These are phyloP conservation scores for Propithecus coquereli DNA, from an alignment of 2,113 vertebrate genomes.

Conservation along the genomic window DNA sequence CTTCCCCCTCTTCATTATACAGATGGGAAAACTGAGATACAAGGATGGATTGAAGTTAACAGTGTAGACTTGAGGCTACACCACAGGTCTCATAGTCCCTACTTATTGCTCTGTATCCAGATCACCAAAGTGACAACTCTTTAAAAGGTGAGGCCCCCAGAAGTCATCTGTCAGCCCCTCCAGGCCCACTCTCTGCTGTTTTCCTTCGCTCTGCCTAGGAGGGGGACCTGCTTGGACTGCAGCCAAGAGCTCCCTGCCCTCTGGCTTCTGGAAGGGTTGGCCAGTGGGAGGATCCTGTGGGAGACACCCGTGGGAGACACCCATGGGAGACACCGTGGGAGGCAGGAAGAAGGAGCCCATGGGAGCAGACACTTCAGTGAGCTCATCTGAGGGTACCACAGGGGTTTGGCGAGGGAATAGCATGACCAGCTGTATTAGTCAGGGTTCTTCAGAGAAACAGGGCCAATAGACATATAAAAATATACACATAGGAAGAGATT, in stretches of 20 bases:
- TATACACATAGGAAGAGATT: neutral
- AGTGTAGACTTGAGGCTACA: neutral
- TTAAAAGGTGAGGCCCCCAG: neutral
- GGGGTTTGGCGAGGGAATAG: neutral
- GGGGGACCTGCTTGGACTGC: too few relatives aligned
- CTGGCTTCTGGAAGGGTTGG: neutral
- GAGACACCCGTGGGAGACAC: neutral
- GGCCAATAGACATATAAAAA: neutral
- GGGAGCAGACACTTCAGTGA: neutral
- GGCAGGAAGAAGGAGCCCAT: neutral
- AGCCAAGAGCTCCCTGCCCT: neutral
- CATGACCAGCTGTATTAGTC: neutral
- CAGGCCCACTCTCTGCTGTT: neutral
- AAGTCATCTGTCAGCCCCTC: neutral
- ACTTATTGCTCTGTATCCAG: neutral
- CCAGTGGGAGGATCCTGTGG: neutral
- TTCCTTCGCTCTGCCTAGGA: neutral
- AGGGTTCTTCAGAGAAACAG: neutral
- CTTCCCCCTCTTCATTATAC: neutral
- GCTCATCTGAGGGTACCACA: neutral
- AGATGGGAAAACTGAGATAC: neutral
- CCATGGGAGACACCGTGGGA: neutral
- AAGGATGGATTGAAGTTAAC: neutral
- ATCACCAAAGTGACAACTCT: neutral
- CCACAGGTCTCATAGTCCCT: neutral